phyloP scores from a whole-genome alignment of 2,113 vertebrate species.

The Nesoenas mayeri region DNA sequence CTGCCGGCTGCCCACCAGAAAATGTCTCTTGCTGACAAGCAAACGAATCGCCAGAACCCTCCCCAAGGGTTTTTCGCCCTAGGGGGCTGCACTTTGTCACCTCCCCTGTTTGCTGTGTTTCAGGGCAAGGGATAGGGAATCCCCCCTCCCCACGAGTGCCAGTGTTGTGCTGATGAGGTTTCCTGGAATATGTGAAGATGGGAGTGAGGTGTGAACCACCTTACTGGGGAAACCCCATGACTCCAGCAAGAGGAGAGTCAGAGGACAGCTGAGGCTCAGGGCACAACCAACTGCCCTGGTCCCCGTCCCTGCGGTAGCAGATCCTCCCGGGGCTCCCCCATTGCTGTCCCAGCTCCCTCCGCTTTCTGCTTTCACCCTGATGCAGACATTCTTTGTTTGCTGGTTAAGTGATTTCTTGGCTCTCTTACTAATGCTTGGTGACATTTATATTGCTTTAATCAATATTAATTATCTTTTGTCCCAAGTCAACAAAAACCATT shows the following conservation, averaged over 20 bases:
- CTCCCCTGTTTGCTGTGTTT: neutral
- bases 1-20: too few relatives aligned
- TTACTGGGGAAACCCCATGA: accelerated
- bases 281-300: accelerated
- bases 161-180: accelerated
- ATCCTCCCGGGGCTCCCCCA: too few relatives aligned
- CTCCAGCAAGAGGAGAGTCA: neutral
- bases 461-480: slow-evolving; percentile 26
- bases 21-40: too few relatives aligned
- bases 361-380: neutral
- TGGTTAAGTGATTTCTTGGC: neutral
- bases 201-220: accelerated
- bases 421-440: neutral
- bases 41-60: neutral
- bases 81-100: accelerated
- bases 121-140: neutral
- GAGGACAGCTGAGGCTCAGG: neutral
- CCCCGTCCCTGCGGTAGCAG: accelerated
- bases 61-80: neutral
- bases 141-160: accelerated
- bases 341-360: neutral
- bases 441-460: slow-evolving; percentile 27
- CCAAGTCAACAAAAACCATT: neutral
- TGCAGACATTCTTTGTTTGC: neutral
- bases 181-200: neutral